Evolutionary conservation across 2,113 vertebrate genomes (phyloP).

Genomic region (Aramus guarauna): DNA sequence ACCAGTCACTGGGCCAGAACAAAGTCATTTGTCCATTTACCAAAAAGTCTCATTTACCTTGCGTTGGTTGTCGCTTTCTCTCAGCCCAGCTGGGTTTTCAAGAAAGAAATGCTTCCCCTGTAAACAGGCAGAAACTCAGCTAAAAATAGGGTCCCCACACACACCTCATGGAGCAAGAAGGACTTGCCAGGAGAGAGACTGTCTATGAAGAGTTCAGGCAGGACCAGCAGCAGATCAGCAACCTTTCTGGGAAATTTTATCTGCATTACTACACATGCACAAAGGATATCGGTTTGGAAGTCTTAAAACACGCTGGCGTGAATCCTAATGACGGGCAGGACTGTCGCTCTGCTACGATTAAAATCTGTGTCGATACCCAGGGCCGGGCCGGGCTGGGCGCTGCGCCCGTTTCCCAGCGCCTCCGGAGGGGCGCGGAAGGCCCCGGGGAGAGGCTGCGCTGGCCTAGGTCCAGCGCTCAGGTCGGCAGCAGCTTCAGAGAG

Average conservation of each 20-base stretch:
- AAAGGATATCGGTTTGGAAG: neutral
- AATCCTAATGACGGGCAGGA: neutral
- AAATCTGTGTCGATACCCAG: neutral
- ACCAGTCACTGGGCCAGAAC: fast-evolving
- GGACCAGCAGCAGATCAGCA: neutral
- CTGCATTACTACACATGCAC: neutral
- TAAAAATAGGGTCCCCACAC: neutral
- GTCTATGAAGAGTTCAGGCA: neutral
- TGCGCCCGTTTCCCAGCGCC: neutral
- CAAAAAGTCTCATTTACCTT: neutral
- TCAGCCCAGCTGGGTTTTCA: neutral
- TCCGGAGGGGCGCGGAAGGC: neutral
- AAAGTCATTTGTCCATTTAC: neutral
- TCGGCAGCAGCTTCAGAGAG: neutral
- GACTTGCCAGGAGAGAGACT: neutral
- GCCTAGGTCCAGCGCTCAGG: neutral
- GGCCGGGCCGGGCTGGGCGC: fast-evolving
- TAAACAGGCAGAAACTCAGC: neutral
- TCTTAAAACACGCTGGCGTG: neutral
- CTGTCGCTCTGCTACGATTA: fast-evolving
- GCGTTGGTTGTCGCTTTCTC: neutral
- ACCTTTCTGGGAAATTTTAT: neutral
- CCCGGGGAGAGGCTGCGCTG: neutral
- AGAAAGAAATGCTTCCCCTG: neutral
- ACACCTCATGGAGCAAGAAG: neutral